Conservation (phyloP, 2,797 vertebrate species). For the Chloroceryle inda region DNA sequence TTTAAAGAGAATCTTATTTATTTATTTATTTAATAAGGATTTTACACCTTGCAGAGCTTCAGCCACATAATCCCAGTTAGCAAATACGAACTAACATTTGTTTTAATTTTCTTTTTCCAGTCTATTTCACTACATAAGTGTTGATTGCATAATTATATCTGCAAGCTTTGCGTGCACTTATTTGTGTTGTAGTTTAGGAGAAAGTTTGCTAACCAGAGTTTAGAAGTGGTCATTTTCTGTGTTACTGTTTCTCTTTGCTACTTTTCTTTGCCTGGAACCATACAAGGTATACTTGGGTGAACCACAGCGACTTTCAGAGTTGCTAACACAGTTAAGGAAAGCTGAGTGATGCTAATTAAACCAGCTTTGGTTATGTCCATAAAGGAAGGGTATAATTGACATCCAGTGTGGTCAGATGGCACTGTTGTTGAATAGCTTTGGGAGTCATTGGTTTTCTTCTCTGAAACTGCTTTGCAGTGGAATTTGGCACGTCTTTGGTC, state of each 20-base stretch:
- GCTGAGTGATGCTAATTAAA: neutral
- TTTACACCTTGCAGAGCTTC: neutral
- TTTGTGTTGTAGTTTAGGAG: neutral
- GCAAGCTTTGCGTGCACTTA: neutral
- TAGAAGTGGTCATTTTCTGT: neutral
- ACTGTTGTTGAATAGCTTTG: neutral
- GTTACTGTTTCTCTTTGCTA: neutral
- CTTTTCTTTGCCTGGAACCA: neutral
- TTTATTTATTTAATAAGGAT: neutral
- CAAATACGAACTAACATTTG: constrained; percentile 48
- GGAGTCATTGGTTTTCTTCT: neutral
- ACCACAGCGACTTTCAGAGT: neutral
- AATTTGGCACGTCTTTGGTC: neutral
- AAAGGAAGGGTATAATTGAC: neutral
- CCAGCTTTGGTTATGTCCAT: neutral
- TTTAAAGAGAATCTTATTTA: neutral
- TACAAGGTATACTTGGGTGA: neutral
- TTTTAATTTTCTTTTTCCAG: constrained; percentile 60
- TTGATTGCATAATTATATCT: neutral
- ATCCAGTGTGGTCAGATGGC: neutral
- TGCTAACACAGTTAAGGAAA: neutral
- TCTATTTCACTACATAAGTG: constrained; percentile 47
- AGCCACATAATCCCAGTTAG: neutral
- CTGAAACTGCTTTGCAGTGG: neutral
- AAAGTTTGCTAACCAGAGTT: constrained; percentile 11